These are phyloP conservation scores for Campylomormyrus numenius DNA, from an alignment of 2,113 vertebrate genomes.

Conservation along the genomic window DNA sequence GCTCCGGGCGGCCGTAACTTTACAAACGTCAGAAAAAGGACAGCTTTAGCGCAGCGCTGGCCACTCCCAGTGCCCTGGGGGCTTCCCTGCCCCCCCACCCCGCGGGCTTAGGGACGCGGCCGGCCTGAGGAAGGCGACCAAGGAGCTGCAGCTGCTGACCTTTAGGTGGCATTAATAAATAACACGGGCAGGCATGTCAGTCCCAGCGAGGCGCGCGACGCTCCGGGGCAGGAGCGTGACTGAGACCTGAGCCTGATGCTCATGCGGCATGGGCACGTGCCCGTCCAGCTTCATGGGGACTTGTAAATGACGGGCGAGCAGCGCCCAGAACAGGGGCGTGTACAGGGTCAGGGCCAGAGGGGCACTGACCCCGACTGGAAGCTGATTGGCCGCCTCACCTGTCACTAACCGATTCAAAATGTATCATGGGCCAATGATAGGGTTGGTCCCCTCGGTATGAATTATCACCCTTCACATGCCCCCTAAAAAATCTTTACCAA, in stretches of 20 bases:
- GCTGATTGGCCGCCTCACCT: neutral
- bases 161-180: constrained; percentile 5
- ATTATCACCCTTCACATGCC: neutral
- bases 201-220: neutral
- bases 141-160: constrained; percentile 11
- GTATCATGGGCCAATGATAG: neutral
- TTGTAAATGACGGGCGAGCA: neutral
- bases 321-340: neutral
- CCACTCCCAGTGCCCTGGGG: neutral
- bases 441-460: neutral
- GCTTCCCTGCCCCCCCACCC: neutral
- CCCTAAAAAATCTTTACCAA: neutral
- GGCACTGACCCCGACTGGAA: neutral
- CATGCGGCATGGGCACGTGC: neutral
- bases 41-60: neutral
- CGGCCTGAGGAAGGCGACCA: neutral
- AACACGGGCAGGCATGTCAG: neutral
- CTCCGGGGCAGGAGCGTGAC: neutral
- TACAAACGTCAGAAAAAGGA: neutral
- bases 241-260: neutral
- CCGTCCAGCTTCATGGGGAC: neutral
- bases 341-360: neutral
- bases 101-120: neutral
- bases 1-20: neutral
- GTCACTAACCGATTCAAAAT: neutral